These are phyloP conservation scores for Mystacides longicornis DNA, from an alignment of 2,888 invertebrate species.

Conservation along the genomic window DNA sequence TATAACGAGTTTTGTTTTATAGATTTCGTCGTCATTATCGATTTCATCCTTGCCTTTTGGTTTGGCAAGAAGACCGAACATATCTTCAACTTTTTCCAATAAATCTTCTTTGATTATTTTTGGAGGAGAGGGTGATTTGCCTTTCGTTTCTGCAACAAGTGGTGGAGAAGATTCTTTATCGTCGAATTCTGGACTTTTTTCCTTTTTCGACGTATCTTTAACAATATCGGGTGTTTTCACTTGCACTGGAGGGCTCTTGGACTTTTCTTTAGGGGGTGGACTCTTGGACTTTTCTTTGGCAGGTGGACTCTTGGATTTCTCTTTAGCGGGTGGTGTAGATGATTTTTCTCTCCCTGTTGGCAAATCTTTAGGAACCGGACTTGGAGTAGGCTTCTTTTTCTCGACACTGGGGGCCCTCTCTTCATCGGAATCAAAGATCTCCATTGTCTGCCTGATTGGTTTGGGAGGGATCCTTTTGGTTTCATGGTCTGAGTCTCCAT, in stretches of 20 bases:
- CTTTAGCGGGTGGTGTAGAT: slow-evolving; percentile 31
- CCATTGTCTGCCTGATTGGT: slow-evolving; percentile 32
- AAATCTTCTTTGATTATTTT: slow-evolving; percentile 44
- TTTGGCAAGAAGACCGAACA: slow-evolving; percentile 38
- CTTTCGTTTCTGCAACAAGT: slow-evolving; percentile 1
- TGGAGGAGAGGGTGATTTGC: slow-evolving; percentile 28
- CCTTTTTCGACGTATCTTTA: slow-evolving; percentile 7
- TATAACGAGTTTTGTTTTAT: slow-evolving; percentile 41
- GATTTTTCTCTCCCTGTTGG: slow-evolving; percentile 26
- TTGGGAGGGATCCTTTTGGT: slow-evolving; percentile 45
- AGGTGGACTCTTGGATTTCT: slow-evolving; percentile 14
- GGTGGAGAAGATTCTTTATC: slow-evolving; percentile 21
- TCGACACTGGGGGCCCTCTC: slow-evolving; percentile 49
- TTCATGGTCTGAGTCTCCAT: slow-evolving; percentile 42
- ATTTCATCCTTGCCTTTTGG: slow-evolving; percentile 14
- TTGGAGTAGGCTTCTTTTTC: slow-evolving; percentile 42
- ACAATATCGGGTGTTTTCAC: slow-evolving; percentile 6
- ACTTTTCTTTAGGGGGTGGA: slow-evolving; percentile 12
- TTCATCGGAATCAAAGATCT: slow-evolving; percentile 48
- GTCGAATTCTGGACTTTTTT: slow-evolving; percentile 9
- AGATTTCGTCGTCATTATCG: slow-evolving; percentile 31
- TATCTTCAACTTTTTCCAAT: slow-evolving; percentile 46
- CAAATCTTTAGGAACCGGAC: slow-evolving; percentile 34
- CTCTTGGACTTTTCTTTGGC: slow-evolving; percentile 19
- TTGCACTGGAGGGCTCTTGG: slow-evolving; percentile 34